Evolutionary conservation across 2,797 vertebrate genomes (phyloP).

Genomic region (Macrochelys suwanniensis): DNA sequence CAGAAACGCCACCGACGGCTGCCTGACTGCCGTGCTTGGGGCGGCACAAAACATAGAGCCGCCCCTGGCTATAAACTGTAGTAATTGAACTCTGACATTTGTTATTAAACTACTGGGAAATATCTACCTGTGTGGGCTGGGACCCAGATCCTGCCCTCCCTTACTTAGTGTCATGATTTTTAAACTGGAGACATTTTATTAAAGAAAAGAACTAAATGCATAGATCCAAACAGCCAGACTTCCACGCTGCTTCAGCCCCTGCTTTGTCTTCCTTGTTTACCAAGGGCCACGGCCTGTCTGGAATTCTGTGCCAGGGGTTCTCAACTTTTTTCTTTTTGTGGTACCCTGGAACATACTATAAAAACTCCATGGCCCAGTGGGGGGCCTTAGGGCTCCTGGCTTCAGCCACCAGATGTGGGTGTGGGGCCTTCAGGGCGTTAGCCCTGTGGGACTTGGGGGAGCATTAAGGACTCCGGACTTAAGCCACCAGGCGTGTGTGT

Average conservation of each 20-base stretch:
- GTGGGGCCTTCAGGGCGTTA: no score
- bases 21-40: no score
- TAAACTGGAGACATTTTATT: neutral
- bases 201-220: neutral
- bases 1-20: no score
- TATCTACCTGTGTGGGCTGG: neutral
- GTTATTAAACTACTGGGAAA: neutral
- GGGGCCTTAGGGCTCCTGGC: no score
- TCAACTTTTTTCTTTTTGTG: no score
- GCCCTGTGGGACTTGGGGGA: no score
- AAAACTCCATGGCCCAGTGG: no score
- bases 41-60: no score
- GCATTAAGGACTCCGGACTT: no score
- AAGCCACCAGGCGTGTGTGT: no score
- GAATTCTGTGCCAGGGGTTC: neutral
- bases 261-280: neutral
- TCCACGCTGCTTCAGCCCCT: neutral
- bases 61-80: neutral
- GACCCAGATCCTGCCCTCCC: neutral
- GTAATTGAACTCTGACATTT: neutral
- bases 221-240: neutral
- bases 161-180: neutral
- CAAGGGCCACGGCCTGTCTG: neutral
- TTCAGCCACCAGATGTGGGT: no score
- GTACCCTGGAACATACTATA: no score